Conservation (phyloP, 2,888 invertebrate genomes). For the Orthosia gothica region DNA sequence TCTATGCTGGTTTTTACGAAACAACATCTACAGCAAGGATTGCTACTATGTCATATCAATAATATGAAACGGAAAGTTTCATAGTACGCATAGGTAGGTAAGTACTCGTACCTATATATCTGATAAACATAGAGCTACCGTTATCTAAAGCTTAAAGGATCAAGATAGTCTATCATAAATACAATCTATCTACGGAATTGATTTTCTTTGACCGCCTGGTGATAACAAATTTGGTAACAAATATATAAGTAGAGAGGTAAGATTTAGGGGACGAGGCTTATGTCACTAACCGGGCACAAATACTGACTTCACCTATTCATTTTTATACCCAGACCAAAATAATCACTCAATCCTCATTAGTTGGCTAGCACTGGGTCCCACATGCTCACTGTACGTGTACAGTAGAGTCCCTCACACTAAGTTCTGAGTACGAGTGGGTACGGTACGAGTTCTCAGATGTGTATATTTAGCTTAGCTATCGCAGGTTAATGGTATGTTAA, state of each 20-base stretch:
- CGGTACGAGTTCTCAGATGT: constrained; percentile 6
- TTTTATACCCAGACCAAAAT: not conserved
- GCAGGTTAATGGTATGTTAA: constrained; percentile 53
- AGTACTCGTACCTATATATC: not conserved
- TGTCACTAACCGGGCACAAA: too few relatives aligned
- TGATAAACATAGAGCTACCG: not conserved
- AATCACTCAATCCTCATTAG: constrained; percentile 16
- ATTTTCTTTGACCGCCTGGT: not conserved
- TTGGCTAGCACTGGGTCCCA: not conserved
- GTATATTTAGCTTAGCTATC: constrained; percentile 41
- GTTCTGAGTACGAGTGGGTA: not conserved
- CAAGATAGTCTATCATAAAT: constrained; percentile 10
- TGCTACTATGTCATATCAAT: not conserved
- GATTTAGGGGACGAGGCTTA: too few relatives aligned
- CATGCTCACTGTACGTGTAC: not conserved
- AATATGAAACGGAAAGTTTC: not conserved
- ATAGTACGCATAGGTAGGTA: not conserved
- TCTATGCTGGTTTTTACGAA: too few relatives aligned
- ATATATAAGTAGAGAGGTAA: too few relatives aligned
- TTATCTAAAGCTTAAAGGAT: constrained; percentile 20
- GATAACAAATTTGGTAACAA: too few relatives aligned
- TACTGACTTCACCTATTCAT: not conserved
- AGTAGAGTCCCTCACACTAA: not conserved
- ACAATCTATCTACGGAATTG: not conserved
- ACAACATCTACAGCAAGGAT: not conserved